Conservation (phyloP, 1,140 invertebrate genomes). For the Drosophila jambulina region DNA sequence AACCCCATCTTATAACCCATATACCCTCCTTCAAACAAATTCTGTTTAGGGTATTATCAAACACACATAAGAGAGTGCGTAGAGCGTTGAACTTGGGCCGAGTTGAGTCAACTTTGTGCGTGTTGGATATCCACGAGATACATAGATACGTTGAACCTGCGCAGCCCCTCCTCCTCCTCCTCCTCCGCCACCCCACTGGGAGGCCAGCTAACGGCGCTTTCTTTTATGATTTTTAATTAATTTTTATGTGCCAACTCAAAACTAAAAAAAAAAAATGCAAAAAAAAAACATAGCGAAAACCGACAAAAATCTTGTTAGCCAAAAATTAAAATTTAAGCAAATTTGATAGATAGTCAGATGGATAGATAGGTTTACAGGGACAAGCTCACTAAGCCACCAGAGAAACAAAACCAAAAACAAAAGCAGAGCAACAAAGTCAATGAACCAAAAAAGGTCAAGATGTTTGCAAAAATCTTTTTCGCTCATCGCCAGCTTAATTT, state of each 20-base stretch:
- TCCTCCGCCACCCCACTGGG: slow-evolving; percentile 4
- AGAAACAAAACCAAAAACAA: slow-evolving; percentile 1
- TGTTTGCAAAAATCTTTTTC: slow-evolving; percentile 57
- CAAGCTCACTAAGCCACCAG: slow-evolving; percentile 16
- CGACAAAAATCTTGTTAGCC: slow-evolving; percentile 62
- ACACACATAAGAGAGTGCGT: slow-evolving; percentile 54
- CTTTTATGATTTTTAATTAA: slow-evolving; percentile 75
- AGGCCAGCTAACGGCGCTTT: slow-evolving; percentile 65
- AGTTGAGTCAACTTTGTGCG: slow-evolving; percentile 77
- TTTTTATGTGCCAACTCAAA: slow-evolving; percentile 53
- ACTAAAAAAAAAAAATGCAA: slow-evolving; percentile 3
- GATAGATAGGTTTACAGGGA: slow-evolving; percentile 45
- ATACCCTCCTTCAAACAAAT: background rate
- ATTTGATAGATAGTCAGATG: slow-evolving; percentile 71
- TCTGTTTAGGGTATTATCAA: slow-evolving; percentile 27
- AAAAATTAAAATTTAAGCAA: slow-evolving; percentile 61
- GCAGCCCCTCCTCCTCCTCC: background rate
- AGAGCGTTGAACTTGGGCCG: slow-evolving; percentile 66
- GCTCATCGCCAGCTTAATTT: slow-evolving; percentile 41
- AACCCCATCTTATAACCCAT: background rate
- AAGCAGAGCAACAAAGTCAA: slow-evolving; percentile 48
- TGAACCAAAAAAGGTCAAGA: slow-evolving; percentile 78
- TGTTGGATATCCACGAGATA: slow-evolving; percentile 65
- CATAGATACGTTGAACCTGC: slow-evolving; percentile 72
- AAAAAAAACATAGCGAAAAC: slow-evolving; percentile 1